Percentiles rank a stretch among this genome's conserved stretches.
Conservation (phyloP, 1,140 invertebrate genomes). For the Zeugodacus cucurbitae region DNA sequence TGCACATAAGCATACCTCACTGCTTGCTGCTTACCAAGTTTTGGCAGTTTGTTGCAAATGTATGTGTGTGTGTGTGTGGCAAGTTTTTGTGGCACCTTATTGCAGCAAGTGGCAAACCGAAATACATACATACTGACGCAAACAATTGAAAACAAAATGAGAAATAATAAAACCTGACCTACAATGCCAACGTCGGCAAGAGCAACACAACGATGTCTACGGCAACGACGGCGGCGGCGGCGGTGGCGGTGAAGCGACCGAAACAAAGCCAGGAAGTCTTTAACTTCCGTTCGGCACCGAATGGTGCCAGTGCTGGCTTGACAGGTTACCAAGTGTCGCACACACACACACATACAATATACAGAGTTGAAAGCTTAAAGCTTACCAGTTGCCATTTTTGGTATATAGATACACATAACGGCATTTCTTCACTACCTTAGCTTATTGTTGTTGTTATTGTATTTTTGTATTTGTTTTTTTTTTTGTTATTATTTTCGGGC, state of each 20-base stretch:
- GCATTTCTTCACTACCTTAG: too few species aligned
- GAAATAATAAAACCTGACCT: slow-evolving; percentile 29
- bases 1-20: neutral
- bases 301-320: slow-evolving; percentile 10
- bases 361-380: neutral
- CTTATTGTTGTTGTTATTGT: neutral
- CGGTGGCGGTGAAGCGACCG: neutral
- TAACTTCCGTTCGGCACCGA: slow-evolving; percentile 19
- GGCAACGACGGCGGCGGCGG: too few species aligned
- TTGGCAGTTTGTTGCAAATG: neutral
- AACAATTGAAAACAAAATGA: neutral
- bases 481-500: neutral
- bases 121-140: neutral
- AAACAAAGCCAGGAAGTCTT: slow-evolving; percentile 25
- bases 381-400: neutral
- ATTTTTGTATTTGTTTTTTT: neutral
- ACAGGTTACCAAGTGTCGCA: neutral
- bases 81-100: slow-evolving; percentile 14
- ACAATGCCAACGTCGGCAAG: slow-evolving; percentile 1
- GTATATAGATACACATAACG: neutral
- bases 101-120: neutral
- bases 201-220: too few species aligned
- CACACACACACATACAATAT: neutral
- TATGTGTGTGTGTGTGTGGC: neutral
- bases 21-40: neutral